Percentiles rank a stretch among this genome's conserved stretches.
phyloP scores from a whole-genome alignment of 2,113 vertebrate genomes.

The Osmerus mordax region DNA sequence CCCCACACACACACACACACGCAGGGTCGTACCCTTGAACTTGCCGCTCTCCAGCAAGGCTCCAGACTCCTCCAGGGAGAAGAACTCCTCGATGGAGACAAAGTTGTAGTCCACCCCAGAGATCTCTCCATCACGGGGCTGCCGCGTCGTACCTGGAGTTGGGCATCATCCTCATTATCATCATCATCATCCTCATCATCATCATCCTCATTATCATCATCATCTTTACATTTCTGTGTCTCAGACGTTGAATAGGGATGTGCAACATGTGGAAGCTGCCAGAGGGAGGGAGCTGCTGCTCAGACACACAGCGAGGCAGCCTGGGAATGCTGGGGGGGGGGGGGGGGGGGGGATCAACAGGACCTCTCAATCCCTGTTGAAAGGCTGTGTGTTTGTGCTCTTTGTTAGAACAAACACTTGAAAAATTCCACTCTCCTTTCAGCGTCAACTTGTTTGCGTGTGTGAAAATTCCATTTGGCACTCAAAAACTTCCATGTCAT shows the following conservation, averaged over 20 bases:
- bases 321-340: not conserved
- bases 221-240: not conserved
- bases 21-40: slow-evolving; percentile 59
- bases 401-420: slow-evolving; percentile 15
- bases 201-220: not conserved
- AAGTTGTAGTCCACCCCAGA: slow-evolving; percentile 75
- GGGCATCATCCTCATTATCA: slow-evolving; percentile 6
- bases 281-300: no score
- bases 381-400: slow-evolving; percentile 17
- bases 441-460: no score
- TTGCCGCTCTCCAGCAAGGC: slow-evolving; percentile 74
- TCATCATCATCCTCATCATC: not conserved
- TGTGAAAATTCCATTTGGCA: no score
- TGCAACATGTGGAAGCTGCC: no score
- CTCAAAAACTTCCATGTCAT: no score
- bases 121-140: slow-evolving; percentile 69
- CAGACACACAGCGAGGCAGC: no score
- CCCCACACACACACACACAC: not conserved
- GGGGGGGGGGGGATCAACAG: not conserved
- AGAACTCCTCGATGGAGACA: slow-evolving; percentile 72
- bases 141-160: slow-evolving; percentile 66
- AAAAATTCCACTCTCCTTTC: slow-evolving; percentile 13
- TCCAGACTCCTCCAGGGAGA: slow-evolving; percentile 72
- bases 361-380: slow-evolving; percentile 10
- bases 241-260: no score